These are phyloP conservation scores for Saguinus midas DNA, from an alignment of 2,113 vertebrate species.

Conservation along the genomic window DNA sequence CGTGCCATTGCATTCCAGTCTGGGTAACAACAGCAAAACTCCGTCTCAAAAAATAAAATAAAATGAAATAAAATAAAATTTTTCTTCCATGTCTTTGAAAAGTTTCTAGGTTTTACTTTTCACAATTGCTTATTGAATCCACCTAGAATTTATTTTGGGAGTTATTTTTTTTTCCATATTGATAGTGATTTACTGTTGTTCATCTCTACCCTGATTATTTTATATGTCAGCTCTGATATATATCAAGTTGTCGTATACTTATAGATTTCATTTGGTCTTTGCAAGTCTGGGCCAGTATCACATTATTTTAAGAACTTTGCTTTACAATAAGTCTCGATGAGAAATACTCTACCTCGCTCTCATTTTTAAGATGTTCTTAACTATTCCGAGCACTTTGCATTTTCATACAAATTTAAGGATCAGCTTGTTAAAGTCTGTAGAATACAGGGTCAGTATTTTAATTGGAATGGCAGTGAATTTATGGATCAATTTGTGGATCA, in stretches of 20 bases:
- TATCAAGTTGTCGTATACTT: neutral
- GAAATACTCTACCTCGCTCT: neutral
- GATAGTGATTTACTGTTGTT: neutral
- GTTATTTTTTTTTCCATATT: neutral
- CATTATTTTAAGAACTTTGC: neutral
- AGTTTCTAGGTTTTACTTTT: neutral
- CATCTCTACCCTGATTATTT: neutral
- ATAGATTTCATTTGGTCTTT: neutral
- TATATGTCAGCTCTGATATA: neutral
- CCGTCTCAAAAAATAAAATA: too few relatives aligned
- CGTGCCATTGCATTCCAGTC: too few relatives aligned
- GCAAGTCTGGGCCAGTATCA: neutral
- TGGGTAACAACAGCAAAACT: too few relatives aligned
- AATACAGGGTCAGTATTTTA: neutral
- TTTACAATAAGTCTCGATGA: neutral
- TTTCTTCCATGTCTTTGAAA: neutral
- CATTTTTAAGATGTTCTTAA: neutral
- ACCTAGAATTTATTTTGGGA: neutral
- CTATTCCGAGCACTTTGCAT: neutral
- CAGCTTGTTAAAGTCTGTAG: neutral
- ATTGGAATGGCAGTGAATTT: neutral
- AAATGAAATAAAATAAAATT: neutral
- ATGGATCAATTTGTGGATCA: neutral
- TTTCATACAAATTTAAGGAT: neutral
- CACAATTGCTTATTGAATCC: neutral